Conservation (phyloP, 1,140 invertebrate genomes). For the Epicauta chinensis region DNA sequence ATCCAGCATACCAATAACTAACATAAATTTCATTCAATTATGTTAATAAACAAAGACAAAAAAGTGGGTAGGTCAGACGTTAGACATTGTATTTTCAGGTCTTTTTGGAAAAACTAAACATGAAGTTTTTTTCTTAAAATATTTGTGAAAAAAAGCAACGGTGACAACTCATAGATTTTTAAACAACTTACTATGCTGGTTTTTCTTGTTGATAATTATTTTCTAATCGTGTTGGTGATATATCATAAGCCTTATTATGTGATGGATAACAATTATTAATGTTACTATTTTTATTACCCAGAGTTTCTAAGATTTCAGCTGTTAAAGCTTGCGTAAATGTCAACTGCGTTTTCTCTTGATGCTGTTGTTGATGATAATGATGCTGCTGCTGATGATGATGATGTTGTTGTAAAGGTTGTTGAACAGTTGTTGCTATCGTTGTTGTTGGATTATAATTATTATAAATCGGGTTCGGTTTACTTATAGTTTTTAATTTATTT, state of each 20-base stretch:
- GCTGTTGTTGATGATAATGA: background rate
- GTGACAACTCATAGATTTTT: too few species aligned
- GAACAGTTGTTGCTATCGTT: too few species aligned
- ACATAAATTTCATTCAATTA: too few species aligned
- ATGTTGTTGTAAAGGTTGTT: too few species aligned
- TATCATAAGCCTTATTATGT: conserved; percentile 22
- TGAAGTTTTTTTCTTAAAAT: too few species aligned
- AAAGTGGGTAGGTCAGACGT: too few species aligned
- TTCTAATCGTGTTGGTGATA: conserved; percentile 29
- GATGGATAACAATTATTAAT: conserved; percentile 6
- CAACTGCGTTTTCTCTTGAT: conserved; percentile 26
- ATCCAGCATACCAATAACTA: too few species aligned
- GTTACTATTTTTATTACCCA: conserved; percentile 26
- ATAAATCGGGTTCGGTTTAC: conserved; percentile 7
- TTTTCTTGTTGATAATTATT: conserved; percentile 8
- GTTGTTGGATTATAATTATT: conserved; percentile 13
- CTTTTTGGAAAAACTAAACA: too few species aligned
- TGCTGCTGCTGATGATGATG: too few species aligned
- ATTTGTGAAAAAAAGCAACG: too few species aligned
- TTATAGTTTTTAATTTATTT: conserved; percentile 9
- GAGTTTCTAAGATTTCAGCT: conserved; percentile 40
- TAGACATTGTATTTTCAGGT: too few species aligned
- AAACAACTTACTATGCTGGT: conserved; percentile 12
- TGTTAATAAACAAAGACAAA: too few species aligned
- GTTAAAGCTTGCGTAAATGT: conserved; percentile 41